phyloP scores from a whole-genome alignment of 2,113 vertebrate species.

The Cranoglanis bouderius region DNA sequence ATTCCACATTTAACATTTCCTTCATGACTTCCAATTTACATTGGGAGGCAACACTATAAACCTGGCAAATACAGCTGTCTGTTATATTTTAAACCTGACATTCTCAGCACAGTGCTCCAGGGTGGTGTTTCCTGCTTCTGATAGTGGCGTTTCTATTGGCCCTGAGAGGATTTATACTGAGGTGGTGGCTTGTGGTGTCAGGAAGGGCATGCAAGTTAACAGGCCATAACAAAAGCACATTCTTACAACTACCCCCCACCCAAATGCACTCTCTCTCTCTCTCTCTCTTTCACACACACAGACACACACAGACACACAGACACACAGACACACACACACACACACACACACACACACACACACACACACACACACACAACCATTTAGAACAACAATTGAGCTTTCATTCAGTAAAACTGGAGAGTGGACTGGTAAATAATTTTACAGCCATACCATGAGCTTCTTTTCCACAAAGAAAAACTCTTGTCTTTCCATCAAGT shows the following conservation, averaged over 20 bases:
- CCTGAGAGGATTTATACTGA: constrained; percentile 21
- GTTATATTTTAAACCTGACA: constrained; percentile 27
- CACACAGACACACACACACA: constrained; percentile 17
- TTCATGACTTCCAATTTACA: background rate
- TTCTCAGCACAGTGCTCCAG: background rate
- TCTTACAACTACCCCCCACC: constrained; percentile 27
- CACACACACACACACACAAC: constrained; percentile 5
- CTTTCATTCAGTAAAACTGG: background rate
- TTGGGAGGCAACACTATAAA: background rate
- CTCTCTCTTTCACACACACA: background rate
- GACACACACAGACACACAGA: constrained; percentile 12
- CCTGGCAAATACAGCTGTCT: background rate
- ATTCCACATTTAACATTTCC: background rate
- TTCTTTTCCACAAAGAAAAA: background rate
- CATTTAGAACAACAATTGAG: background rate
- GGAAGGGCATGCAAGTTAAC: constrained; percentile 11
- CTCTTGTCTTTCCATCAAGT: background rate
- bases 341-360: constrained; percentile 10
- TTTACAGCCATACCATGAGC: background rate
- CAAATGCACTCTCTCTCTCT: background rate
- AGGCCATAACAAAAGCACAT: constrained; percentile 44
- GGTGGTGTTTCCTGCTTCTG: constrained; percentile 36
- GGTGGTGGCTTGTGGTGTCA: constrained; percentile 12
- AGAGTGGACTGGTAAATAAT: background rate
- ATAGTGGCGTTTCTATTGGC: constrained; percentile 2